Evolutionary conservation across 2,113 vertebrate genomes (phyloP).

Genomic region (Ammodytes dubius): DNA sequence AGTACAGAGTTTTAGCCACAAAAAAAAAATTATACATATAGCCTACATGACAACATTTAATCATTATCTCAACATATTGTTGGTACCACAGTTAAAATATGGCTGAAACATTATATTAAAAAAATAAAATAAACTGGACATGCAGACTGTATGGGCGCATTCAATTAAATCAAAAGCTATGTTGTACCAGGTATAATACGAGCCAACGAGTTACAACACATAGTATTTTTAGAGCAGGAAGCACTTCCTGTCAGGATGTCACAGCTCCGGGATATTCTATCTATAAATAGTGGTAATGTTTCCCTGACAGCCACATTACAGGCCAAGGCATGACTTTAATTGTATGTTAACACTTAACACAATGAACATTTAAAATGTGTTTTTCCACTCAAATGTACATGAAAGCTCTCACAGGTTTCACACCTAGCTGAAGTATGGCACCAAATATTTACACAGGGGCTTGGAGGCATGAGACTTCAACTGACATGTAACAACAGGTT

Average conservation of each 20-base stretch:
- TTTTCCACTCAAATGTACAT: not conserved
- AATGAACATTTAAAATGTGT: not conserved
- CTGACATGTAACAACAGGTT: constrained; percentile 19
- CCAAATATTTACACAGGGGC: not conserved
- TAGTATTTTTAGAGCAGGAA: not conserved
- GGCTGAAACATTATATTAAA: not conserved
- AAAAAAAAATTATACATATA: too few relatives aligned
- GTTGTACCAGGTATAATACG: not conserved
- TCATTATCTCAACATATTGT: not conserved
- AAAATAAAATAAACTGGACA: not conserved
- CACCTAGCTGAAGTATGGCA: not conserved
- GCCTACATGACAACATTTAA: not conserved
- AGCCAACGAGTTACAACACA: not conserved
- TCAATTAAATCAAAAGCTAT: too few relatives aligned
- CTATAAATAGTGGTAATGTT: not conserved
- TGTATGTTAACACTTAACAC: not conserved
- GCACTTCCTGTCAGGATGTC: not conserved
- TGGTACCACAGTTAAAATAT: not conserved
- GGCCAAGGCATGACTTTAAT: not conserved
- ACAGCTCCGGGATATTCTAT: not conserved
- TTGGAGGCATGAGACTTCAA: not conserved
- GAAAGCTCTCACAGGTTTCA: not conserved
- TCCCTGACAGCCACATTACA: not conserved
- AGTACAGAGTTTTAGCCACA: not conserved
- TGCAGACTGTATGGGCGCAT: not conserved